A percentile compares a stretch with the other conserved stretches of the same genome.
Evolutionary conservation across 1,140 invertebrate species (phyloP).

Genomic region (Diploscapter pachys): DNA sequence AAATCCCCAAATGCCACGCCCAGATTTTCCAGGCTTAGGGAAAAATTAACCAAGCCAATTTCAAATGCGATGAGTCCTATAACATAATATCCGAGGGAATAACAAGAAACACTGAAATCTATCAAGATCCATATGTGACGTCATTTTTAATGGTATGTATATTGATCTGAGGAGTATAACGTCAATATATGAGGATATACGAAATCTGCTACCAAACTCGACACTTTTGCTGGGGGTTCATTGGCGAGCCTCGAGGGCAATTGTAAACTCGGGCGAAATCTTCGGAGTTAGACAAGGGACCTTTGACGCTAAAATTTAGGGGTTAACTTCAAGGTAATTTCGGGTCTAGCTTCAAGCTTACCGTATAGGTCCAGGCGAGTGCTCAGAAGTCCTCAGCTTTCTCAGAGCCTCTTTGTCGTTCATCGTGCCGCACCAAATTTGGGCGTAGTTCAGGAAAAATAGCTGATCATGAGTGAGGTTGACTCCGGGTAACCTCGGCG

Average conservation of each 20-base stretch:
- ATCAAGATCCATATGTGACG: no score
- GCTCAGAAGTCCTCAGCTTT: constrained; percentile 87
- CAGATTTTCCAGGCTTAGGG: neutral
- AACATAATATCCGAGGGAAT: no score
- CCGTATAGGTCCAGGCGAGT: constrained; percentile 86
- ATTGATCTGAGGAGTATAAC: no score
- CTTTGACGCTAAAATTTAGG: constrained; percentile 65
- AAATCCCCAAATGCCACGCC: neutral
- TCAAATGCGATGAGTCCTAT: neutral
- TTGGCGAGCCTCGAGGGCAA: constrained; percentile 62
- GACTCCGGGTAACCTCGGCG: constrained; percentile 71
- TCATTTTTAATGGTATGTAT: no score
- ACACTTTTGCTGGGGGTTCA: constrained; percentile 68
- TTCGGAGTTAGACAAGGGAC: constrained; percentile 66
- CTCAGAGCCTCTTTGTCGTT: constrained; percentile 87
- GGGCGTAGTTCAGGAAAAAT: constrained; percentile 82
- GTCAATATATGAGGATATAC: neutral
- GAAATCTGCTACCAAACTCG: constrained; percentile 63
- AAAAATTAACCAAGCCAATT: neutral
- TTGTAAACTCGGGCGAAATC: constrained; percentile 65
- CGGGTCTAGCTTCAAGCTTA: constrained; percentile 35
- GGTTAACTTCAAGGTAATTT: constrained; percentile 14
- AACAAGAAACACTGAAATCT: no score
- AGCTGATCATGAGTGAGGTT: constrained; percentile 80
- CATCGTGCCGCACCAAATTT: constrained; percentile 95